Percentiles rank a stretch among this genome's conserved stretches.
Conservation (phyloP, 2,113 vertebrate species). For the Embiotoca jacksoni region DNA sequence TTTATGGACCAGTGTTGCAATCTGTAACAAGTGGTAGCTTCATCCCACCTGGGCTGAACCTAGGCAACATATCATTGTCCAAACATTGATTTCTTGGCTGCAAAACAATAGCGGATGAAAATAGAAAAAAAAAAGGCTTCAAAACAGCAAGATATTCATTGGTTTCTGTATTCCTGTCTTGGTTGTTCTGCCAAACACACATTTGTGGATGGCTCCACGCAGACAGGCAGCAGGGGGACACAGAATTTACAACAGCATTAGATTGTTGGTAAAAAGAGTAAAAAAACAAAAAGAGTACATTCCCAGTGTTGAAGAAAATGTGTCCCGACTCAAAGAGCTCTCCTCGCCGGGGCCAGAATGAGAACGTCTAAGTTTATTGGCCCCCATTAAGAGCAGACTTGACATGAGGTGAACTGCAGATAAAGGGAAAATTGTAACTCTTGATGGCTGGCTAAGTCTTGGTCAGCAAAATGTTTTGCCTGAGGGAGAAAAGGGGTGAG, state of each 20-base stretch:
- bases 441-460: constrained; percentile 60
- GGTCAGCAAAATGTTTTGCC: constrained; percentile 72
- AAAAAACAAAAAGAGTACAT: constrained; percentile 14
- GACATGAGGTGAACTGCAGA: constrained; percentile 57
- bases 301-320: constrained; percentile 12
- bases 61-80: too few species aligned
- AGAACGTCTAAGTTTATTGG: constrained; percentile 51
- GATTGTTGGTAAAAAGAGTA: neutral
- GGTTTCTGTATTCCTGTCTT: neutral
- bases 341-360: constrained; percentile 7
- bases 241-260: neutral
- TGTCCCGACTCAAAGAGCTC: constrained; percentile 14
- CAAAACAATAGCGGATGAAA: neutral
- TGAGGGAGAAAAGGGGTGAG: constrained; percentile 34
- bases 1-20: too few species aligned
- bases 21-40: too few species aligned
- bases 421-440: constrained; percentile 64
- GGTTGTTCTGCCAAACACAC: neutral
- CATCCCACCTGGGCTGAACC: too few species aligned
- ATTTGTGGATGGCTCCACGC: neutral
- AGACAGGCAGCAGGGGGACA: constrained; percentile 2
- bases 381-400: constrained; percentile 46
- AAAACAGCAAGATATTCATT: neutral
- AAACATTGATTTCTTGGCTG: too few species aligned
- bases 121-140: neutral